Conservation (phyloP, 2,113 vertebrate species). For the Passer domesticus region DNA sequence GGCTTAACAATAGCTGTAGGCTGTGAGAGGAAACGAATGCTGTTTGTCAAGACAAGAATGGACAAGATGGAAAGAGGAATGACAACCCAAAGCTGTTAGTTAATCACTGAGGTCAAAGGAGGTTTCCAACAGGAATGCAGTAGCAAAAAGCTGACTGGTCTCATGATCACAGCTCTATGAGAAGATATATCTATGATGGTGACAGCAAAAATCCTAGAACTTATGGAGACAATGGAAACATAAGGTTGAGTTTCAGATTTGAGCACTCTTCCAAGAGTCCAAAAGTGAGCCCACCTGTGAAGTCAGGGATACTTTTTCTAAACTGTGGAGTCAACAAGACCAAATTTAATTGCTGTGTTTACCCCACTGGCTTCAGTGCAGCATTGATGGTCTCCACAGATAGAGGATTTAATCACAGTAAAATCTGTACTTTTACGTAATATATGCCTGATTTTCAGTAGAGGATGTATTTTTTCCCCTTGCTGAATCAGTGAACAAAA, state of each 20-base stretch:
- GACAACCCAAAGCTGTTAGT: not conserved
- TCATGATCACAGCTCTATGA: not conserved
- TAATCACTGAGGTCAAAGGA: not conserved
- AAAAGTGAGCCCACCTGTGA: not conserved
- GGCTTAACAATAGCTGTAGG: not conserved
- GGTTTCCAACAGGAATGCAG: not conserved
- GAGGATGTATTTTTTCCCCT: not conserved
- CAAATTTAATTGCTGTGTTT: not conserved
- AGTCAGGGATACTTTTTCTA: not conserved
- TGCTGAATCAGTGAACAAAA: not conserved
- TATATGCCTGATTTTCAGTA: not conserved
- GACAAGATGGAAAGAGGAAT: not conserved
- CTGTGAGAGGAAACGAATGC: not conserved
- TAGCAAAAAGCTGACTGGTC: not conserved
- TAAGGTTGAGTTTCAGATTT: not conserved
- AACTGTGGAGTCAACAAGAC: not conserved
- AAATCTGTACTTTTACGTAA: not conserved
- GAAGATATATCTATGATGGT: fast-evolving
- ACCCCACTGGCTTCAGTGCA: not conserved
- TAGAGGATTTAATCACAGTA: fast-evolving
- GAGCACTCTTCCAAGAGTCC: not conserved
- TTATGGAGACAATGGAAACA: not conserved
- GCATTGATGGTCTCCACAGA: not conserved
- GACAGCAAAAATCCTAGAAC: not conserved
- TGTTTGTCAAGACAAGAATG: not conserved